Evolutionary conservation across 2,113 vertebrate species (phyloP), one percentile per base, ranked within the genome.

Genomic region (Rhea americana): DNA sequence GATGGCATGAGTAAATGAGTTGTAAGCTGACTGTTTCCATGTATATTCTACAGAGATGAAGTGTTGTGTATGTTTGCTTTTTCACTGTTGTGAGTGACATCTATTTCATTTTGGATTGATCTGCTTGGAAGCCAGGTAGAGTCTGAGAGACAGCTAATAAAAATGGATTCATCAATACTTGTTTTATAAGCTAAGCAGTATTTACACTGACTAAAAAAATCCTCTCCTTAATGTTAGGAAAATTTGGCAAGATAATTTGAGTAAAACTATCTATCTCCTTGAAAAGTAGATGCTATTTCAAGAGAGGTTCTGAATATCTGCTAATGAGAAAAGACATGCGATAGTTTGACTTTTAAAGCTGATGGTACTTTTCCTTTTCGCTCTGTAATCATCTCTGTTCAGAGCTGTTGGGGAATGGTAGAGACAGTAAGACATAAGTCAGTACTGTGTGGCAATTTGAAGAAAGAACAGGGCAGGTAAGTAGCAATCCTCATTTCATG

Each of bases 41-140:
- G 50, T 90, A 39, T 83, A 48, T 73, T 89, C 78, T 78, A 35
- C 55, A 51, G 45, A 92, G 51, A 43, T 87, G 51, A 91, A 67
- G 61, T 37, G n/a, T 70, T 92, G 25, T 73, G 17, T 43, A 41
- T 62, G 45, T 94, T 89, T 91, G 47, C 59, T 56, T 85, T 93
- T 85, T 78, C 61, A 81, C 13, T 45, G 43, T 72, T 58, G 37
- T 88, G 72, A 88, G 24, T 81, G 82, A 90, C 65, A 68, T 63
- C 28, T 78, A 61, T 67, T 92, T 93, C 19, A 78, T 74, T 94
- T 94, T 81, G 90, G 59, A 86, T 82, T 95, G 79, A 90, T 93
- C 39, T 71, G 3, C 63, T 83, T 68, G 32, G 65, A 90, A 87
- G 28, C 32, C 61, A 74, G 32, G 65, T 91, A 25, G 56, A 85